These are phyloP conservation scores for Reticulitermes lucifugus DNA, from an alignment of 2,888 invertebrate species.

Conservation along the genomic window DNA sequence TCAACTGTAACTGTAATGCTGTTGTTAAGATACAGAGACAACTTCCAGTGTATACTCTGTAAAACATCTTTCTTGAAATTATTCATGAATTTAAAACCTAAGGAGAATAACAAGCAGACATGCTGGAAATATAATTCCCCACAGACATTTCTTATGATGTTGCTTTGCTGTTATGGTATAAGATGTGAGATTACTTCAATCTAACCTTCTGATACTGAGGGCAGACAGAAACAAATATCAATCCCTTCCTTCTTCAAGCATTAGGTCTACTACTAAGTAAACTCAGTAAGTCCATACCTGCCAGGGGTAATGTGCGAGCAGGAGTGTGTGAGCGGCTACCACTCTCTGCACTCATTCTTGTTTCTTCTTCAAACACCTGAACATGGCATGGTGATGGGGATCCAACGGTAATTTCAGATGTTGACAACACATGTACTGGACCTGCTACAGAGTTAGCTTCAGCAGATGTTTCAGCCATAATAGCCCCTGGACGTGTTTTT, in stretches of 20 bases:
- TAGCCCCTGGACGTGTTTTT: neutral
- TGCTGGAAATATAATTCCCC: no score
- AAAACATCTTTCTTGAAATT: no score
- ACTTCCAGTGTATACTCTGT: no score
- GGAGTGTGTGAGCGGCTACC: conserved; percentile 50
- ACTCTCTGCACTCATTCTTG: conserved; percentile 65
- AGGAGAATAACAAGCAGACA: no score
- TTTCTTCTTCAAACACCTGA: conserved; percentile 67
- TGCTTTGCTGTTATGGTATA: no score
- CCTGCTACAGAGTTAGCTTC: neutral
- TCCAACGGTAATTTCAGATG: neutral
- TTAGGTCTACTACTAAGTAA: no score
- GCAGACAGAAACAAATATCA: neutral
- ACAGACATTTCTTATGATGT: no score
- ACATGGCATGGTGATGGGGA: conserved; percentile 54
- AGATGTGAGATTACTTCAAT: no score
- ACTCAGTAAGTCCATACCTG: conserved; percentile 3
- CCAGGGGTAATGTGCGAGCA: conserved; percentile 41
- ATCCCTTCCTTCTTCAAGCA: no score
- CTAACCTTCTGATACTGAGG: neutral
- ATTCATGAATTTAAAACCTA: no score
- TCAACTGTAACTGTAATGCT: no score
- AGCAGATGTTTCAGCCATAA: neutral
- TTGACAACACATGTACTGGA: neutral
- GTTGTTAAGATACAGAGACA: no score